Evolutionary conservation across 92 coral and sea anemone genomes (phyloP), one percentile per base, ranked within the genome.

Genomic region (Plumapathes pennacea): DNA sequence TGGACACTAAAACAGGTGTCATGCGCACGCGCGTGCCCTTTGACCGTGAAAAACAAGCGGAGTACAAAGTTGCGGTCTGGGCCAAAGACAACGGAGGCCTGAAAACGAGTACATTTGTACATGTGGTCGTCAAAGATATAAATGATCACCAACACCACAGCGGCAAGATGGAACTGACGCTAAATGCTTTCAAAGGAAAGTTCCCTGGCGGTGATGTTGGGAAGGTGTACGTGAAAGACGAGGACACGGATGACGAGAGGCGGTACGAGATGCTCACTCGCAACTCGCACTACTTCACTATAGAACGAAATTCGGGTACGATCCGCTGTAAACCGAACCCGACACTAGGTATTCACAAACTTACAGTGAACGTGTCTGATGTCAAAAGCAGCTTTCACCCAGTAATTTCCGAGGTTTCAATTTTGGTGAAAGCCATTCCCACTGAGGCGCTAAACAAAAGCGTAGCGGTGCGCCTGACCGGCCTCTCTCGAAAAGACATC

Each of bases 61-160:
- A 38, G 14, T 81, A 88, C 60, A 61, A 26, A 26, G 42, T 92
- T 21, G 59, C 34, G 33, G 70, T 92, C 49, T 71, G 78, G 74
- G 94, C 90, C 1, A 67, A 62, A 71, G 98, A 92, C 70, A 84
- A 75, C 47, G 97, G 95, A 8, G 37, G 25, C 5, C 88, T 81
- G 2, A 69, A 62, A 14, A 62, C 90, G 1, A 46, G 74, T 1
- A 57, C 88, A 17, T 41, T 45, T 13, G 82, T 92, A 9, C 89
- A 88, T 53, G 67, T 92, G 23, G 22, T 25, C 32, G n/a, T n/a
- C n/a, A n/a, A n/a, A n/a, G 98, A 92, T 61, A 75, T 56, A 11
- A 92, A 92, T 46, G 98, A 92, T 50, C 65, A 92, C 62, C 98
- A 85, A 21, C 98, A 92, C 41, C 61, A 72, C 6, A 67, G 50